These are phyloP conservation scores for Oceanites oceanicus DNA, from an alignment of 2,113 vertebrate species.

Conservation along the genomic window DNA sequence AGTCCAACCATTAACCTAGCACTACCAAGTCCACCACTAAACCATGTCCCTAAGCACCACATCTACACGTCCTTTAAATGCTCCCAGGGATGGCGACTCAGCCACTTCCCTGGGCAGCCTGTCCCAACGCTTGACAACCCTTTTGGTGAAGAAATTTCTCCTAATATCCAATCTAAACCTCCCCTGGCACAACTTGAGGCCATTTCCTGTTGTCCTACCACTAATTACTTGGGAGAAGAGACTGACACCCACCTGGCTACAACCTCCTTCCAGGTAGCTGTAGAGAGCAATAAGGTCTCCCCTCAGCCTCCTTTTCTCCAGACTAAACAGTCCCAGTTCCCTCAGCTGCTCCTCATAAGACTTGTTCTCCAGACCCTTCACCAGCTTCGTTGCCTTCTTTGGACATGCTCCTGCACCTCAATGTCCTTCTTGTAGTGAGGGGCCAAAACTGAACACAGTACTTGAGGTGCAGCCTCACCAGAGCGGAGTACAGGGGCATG, in stretches of 20 bases:
- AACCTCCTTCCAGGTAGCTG: background rate
- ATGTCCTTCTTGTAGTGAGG: background rate
- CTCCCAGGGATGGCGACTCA: background rate
- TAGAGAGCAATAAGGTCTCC: background rate
- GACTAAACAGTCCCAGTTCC: background rate
- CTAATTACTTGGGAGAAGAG: no score
- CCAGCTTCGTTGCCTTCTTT: background rate
- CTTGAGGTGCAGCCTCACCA: background rate
- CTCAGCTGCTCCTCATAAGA: background rate
- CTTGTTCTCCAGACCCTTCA: background rate
- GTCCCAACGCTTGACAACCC: background rate
- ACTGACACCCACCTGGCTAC: accelerated
- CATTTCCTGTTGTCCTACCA: background rate
- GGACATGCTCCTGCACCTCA: background rate
- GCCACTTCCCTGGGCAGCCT: background rate
- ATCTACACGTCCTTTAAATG: background rate
- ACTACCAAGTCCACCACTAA: background rate
- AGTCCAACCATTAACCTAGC: background rate
- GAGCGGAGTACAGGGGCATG: accelerated
- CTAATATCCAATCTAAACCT: background rate
- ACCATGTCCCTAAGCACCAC: background rate
- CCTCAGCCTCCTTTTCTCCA: background rate
- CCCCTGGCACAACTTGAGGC: background rate
- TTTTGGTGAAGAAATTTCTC: background rate
- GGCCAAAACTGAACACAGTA: background rate